Evolutionary conservation across 1,140 invertebrate species (phyloP).

Genomic region (Muscidifurax raptorellus): DNA sequence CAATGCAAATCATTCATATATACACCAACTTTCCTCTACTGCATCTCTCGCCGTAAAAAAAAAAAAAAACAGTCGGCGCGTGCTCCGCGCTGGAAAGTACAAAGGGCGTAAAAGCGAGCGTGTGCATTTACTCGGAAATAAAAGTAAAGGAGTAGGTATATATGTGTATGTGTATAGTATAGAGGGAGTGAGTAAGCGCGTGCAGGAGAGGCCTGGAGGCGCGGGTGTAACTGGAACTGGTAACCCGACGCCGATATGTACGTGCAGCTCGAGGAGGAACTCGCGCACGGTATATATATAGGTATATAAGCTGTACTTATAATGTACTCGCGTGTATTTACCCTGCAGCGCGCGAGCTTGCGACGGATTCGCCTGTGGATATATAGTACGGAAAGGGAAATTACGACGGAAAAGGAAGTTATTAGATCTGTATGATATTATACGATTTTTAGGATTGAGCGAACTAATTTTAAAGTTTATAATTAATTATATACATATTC

Average conservation of each 20-base stretch:
- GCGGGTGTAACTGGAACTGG: conserved; percentile 68
- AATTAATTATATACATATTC: no score
- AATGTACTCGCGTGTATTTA: no score
- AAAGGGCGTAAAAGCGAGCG: conserved; percentile 23
- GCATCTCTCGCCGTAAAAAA: neutral
- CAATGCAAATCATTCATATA: neutral
- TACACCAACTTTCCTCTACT: neutral
- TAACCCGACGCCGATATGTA: conserved; percentile 56
- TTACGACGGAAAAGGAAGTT: no score
- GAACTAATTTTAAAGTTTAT: no score
- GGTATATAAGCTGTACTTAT: no score
- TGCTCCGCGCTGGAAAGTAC: neutral
- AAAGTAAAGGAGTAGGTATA: conserved; percentile 47
- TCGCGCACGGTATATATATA: neutral
- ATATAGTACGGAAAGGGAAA: no score
- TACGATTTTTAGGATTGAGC: no score
- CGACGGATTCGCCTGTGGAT: neutral
- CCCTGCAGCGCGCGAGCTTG: conserved; percentile 29
- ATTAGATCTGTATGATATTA: no score
- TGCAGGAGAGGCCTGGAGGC: conserved; percentile 55
- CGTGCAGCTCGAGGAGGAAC: neutral
- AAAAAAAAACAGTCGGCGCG: neutral
- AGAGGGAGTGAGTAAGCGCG: conserved; percentile 10
- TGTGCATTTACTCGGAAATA: conserved; percentile 59
- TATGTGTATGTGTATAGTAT: conserved; percentile 58